These are phyloP conservation scores for Prunella strophiata DNA, from an alignment of 2,797 vertebrate species.

Conservation along the genomic window DNA sequence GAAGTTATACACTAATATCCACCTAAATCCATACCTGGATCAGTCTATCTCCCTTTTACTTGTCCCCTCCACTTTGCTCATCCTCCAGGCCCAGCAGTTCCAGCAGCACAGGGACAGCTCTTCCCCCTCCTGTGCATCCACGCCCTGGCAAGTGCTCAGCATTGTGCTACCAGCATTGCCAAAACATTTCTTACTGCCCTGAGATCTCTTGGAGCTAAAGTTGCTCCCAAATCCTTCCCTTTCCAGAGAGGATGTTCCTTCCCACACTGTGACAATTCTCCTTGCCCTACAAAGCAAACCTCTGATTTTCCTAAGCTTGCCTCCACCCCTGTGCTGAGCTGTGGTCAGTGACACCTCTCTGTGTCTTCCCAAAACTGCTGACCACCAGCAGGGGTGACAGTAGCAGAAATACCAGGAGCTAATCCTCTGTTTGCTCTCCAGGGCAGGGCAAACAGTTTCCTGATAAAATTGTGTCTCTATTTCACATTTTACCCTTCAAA, in stretches of 20 bases:
- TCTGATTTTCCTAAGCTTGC: background rate
- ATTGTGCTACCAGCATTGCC: background rate
- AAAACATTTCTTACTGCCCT: background rate
- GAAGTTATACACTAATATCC: background rate
- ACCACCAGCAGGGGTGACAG: fast-evolving
- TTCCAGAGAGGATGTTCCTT: background rate
- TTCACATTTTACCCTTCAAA: background rate
- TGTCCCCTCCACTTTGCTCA: background rate
- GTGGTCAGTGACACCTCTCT: background rate
- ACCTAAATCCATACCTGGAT: background rate
- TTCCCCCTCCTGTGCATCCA: background rate
- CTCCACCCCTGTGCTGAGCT: background rate
- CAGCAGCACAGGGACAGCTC: background rate
- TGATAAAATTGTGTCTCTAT: background rate
- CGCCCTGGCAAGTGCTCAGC: fast-evolving
- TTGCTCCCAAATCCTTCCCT: background rate
- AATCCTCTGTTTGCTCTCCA: background rate
- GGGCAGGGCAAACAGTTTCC: background rate
- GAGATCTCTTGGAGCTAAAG: background rate
- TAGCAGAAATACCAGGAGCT: background rate
- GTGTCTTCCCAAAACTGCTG: background rate
- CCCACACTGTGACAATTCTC: background rate
- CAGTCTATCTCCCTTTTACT: background rate
- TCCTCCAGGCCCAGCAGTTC: background rate
- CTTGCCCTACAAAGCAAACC: background rate